phyloP scores from a whole-genome alignment of 2,797 vertebrate genomes.

The Leucoraja ocellata region DNA sequence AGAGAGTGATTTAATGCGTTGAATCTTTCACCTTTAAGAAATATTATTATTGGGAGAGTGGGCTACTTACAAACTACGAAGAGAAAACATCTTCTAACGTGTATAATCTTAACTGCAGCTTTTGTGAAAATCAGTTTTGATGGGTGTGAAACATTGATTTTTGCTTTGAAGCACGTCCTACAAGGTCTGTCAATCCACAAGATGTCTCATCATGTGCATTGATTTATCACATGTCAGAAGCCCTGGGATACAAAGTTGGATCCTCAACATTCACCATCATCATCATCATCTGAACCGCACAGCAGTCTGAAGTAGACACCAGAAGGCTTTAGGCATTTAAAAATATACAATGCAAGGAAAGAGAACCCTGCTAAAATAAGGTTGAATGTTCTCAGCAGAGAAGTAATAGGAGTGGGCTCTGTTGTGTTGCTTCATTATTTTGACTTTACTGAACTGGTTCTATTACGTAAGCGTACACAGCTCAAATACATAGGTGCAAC shows the following conservation, averaged over 20 bases:
- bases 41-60: neutral
- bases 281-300: neutral
- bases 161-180: neutral
- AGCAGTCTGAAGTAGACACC: neutral
- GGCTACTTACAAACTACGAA: neutral
- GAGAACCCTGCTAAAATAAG: neutral
- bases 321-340: neutral
- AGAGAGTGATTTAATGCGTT: neutral
- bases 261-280: neutral
- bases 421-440: neutral
- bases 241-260: neutral
- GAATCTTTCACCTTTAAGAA: neutral
- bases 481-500: neutral
- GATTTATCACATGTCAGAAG: neutral
- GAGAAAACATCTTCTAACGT: neutral
- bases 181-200: neutral
- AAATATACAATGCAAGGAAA: neutral
- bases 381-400: neutral
- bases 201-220: neutral
- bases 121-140: neutral
- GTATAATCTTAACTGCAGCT: neutral
- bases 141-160: neutral
- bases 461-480: neutral
- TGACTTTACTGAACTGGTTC: neutral
- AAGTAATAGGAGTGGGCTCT: neutral